These are phyloP conservation scores for Scleropages formosus DNA, from an alignment of 2,797 vertebrate species.

Conservation along the genomic window DNA sequence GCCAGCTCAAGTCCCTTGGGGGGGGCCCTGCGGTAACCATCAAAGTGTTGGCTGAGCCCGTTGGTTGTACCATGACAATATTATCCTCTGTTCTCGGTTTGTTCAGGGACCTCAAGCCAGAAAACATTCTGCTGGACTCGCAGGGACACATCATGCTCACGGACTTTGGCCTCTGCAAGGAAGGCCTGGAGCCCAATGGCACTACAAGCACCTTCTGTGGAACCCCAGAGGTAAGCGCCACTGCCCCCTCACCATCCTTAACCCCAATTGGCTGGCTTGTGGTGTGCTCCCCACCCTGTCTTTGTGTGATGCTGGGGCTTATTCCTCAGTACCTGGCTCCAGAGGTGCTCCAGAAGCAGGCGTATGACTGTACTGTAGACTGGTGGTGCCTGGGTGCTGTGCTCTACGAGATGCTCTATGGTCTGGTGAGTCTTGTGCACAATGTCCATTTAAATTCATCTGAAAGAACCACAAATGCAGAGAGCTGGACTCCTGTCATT, in stretches of 20 bases:
- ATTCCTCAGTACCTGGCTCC: slow-evolving; percentile 65
- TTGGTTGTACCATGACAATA: not conserved
- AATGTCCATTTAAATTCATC: not conserved
- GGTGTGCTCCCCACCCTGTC: not conserved
- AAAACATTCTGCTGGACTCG: slow-evolving; percentile 81
- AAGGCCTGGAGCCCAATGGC: slow-evolving; percentile 79
- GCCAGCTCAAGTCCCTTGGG: too few species aligned
- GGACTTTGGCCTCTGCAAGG: slow-evolving; percentile 85
- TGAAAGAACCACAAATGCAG: not conserved
- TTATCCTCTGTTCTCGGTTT: not conserved
- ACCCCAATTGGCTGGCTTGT: not conserved
- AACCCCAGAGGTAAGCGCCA: slow-evolving; percentile 73
- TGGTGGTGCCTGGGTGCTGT: slow-evolving; percentile 76
- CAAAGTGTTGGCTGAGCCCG: too few species aligned
- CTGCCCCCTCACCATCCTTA: not conserved
- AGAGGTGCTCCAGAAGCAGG: slow-evolving; percentile 67
- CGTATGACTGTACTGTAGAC: slow-evolving; percentile 70
- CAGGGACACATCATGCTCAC: slow-evolving; percentile 83
- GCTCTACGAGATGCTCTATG: slow-evolving; percentile 76
- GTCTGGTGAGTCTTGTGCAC: slow-evolving; percentile 37
- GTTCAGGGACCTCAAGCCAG: slow-evolving; percentile 79
- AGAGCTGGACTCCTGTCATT: too few species aligned
- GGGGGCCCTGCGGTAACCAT: too few species aligned
- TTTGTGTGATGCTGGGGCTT: not conserved
- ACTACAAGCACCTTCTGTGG: slow-evolving; percentile 91